A percentile compares a stretch with the other conserved stretches of the same genome.
phyloP scores from a whole-genome alignment of 2,113 vertebrate genomes.

The Felis chaus region DNA sequence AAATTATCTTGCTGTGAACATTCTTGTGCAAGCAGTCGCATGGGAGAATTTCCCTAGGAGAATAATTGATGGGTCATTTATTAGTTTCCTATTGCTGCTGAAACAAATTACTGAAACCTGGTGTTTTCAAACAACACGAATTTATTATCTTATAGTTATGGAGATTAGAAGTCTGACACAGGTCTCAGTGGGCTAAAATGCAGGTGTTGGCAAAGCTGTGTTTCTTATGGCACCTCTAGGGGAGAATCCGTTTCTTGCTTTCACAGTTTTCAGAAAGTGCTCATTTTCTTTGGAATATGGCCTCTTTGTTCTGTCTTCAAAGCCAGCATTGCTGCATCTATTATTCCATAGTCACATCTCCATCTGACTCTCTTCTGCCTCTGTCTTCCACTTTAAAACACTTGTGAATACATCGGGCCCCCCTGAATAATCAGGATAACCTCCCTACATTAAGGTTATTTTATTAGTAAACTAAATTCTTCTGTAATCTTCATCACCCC shows the following conservation, averaged over 20 bases:
- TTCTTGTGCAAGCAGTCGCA: background rate
- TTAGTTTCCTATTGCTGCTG: background rate
- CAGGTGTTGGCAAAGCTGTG: background rate
- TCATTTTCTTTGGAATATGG: background rate
- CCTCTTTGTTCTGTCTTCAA: background rate
- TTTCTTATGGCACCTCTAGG: background rate
- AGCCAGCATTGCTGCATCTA: accelerated
- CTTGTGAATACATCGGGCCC: background rate
- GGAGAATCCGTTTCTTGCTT: background rate
- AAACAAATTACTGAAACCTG: background rate
- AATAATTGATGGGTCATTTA: background rate
- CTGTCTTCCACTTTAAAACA: background rate
- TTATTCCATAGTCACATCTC: background rate
- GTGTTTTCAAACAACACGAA: background rate
- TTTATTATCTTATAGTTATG: background rate
- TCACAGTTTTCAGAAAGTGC: background rate
- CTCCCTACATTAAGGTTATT: background rate
- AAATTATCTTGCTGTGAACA: background rate
- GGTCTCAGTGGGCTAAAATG: background rate
- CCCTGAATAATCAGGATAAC: background rate
- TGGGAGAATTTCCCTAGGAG: background rate
- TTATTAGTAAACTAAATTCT: background rate
- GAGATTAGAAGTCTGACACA: background rate
- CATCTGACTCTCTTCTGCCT: background rate
- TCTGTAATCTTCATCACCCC: background rate